phyloP scores from a whole-genome alignment of 2,113 vertebrate species.

The Nibea coibor region DNA sequence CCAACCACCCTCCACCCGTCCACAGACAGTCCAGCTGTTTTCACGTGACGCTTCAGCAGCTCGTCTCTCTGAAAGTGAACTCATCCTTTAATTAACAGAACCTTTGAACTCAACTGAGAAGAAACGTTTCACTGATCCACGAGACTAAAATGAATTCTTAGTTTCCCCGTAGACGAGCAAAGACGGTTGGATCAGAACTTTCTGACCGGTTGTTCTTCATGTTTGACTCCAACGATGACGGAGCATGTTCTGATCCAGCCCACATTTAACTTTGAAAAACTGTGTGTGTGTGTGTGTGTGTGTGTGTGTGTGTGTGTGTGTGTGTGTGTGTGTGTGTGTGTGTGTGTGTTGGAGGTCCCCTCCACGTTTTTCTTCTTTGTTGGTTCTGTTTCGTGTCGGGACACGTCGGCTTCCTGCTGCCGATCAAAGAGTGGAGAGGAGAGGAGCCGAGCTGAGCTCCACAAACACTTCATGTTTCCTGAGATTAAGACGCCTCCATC shows the following conservation, averaged over 20 bases:
- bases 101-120: too few relatives aligned
- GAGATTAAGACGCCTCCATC: background rate
- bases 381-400: conserved; percentile 59
- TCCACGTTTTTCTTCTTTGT: background rate
- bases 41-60: conserved; percentile 23
- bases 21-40: background rate
- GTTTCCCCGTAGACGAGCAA: too few relatives aligned
- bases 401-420: conserved; percentile 73
- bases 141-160: too few relatives aligned
- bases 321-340: too few relatives aligned
- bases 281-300: too few relatives aligned
- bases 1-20: background rate
- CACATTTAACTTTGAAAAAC: too few relatives aligned
- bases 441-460: background rate
- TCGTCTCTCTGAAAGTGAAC: background rate
- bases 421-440: conserved; percentile 37
- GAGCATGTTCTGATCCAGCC: too few relatives aligned
- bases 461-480: background rate
- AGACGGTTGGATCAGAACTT: too few relatives aligned
- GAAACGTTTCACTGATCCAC: too few relatives aligned
- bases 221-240: too few relatives aligned
- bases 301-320: too few relatives aligned
- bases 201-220: too few relatives aligned
- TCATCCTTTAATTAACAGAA: background rate
- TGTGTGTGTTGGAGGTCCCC: background rate